Conservation (phyloP, 2,797 vertebrate species). For the Acanthiza pusilla region DNA sequence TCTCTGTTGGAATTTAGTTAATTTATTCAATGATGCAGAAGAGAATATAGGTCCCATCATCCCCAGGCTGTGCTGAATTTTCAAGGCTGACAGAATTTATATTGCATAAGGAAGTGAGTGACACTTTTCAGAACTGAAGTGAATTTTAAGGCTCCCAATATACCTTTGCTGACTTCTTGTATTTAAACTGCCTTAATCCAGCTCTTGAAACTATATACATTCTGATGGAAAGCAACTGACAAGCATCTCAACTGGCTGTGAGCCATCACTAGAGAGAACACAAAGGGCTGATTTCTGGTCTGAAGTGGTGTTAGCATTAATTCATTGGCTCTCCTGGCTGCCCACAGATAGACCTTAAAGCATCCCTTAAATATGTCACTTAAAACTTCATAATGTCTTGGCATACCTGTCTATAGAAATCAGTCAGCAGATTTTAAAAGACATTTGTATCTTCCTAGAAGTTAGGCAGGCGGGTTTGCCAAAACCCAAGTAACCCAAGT, state of each 20-base stretch:
- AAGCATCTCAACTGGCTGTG: not conserved
- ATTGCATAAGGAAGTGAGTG: not conserved
- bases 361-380: not conserved
- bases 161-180: not conserved
- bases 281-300: not conserved
- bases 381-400: not conserved
- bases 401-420: not conserved
- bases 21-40: not conserved
- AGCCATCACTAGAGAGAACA: not conserved
- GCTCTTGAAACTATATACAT: not conserved
- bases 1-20: not conserved
- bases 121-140: not conserved
- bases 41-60: not conserved
- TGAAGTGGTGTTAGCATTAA: not conserved
- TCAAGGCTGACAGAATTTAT: not conserved
- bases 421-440: not conserved
- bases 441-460: not conserved
- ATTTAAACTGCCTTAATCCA: not conserved
- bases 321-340: not conserved
- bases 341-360: not conserved
- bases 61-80: not conserved
- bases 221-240: not conserved
- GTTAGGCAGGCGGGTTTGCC: not conserved
- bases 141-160: not conserved
- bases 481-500: not conserved